Base-by-base conservation (phyloP, 2,113 vertebrate species). In the Anarrhichthys ocellatus region DNA sequence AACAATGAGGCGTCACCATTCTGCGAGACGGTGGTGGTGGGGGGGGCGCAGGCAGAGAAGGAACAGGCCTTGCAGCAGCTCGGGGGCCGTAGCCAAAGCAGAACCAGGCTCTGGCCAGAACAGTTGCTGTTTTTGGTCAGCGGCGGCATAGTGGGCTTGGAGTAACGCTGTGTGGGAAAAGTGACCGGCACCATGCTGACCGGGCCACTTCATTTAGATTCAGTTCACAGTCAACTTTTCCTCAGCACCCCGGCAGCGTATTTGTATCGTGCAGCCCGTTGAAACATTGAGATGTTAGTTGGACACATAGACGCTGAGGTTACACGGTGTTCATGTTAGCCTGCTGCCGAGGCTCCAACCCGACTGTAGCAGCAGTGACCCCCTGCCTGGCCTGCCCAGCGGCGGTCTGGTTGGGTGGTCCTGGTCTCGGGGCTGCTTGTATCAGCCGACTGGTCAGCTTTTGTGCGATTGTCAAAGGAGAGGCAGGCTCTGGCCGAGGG, bases 321-420 rank as follows among this genome's bases (percentile, higher is more conserved):
- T 87, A n/a, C 34, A 34, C 63, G 8, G 32, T 42, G 1, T 80
- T 40, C 64, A 44, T 22, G 56, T 74, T 48, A 50, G 13, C 62
- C 32, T 36, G 70, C 44, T 78, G 72, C 17, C 58, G 2, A 73
- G 84, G 79, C 81, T 87, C 86, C 79, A 82, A 40, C 67, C 63
- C 32, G 75, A 83, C 84, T 90, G 85, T 76, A 85, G 62, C 67
- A 78, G 76, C 48, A 50, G 20, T 84, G 81, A 83, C 69, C 79
- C 80, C 87, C 86, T n/a, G 58, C 80, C 24, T 66, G 67, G 66
- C 59, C 61, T 24, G n/a, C 68, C 70, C 63, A 6, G 64, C 64
- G 29, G 2, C 11, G 44, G 83, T 87, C 73, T 75, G 85, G 82
- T 92, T 92, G 93, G 93, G 92, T 94, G 93, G 94, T 94, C 93